Percentiles rank a stretch among this genome's conserved stretches.
Conservation (phyloP, 1,140 invertebrate genomes). For the Melipona quadrifasciata region DNA sequence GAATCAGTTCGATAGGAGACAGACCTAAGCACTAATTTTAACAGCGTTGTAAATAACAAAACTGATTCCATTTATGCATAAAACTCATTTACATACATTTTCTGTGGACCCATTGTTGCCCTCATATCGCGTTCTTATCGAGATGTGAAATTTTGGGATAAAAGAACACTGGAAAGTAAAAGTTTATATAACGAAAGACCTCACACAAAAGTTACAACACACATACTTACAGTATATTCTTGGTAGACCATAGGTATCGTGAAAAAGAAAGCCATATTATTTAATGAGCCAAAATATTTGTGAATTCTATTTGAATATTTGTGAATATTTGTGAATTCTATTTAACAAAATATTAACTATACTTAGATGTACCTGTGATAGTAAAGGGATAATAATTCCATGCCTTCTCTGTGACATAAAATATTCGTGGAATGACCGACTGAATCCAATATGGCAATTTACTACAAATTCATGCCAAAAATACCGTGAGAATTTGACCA, state of each 20-base stretch:
- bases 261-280: constrained; percentile 53
- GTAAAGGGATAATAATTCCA: constrained; percentile 98
- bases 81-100: constrained; percentile 87
- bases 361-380: constrained; percentile 86
- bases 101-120: constrained; percentile 93
- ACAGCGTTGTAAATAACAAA: constrained; percentile 13
- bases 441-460: constrained; percentile 95
- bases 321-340: background rate
- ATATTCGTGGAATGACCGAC: constrained; percentile 92
- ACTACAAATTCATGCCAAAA: constrained; percentile 81
- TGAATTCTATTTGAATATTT: background rate
- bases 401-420: constrained; percentile 96
- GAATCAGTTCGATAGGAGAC: constrained; percentile 87
- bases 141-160: constrained; percentile 93
- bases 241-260: constrained; percentile 56
- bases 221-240: constrained; percentile 85
- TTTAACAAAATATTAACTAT: background rate
- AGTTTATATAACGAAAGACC: constrained; percentile 47
- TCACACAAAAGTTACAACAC: constrained; percentile 1
- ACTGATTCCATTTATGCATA: background rate
- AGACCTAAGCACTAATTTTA: constrained; percentile 88
- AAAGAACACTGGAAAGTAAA: constrained; percentile 92
- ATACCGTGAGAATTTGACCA: background rate
- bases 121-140: constrained; percentile 95
- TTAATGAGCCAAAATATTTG: constrained; percentile 19